Evolutionary conservation across 2,888 invertebrate species (phyloP), one percentile per base, ranked within the genome.

Genomic region (Drosophila mimetica): DNA sequence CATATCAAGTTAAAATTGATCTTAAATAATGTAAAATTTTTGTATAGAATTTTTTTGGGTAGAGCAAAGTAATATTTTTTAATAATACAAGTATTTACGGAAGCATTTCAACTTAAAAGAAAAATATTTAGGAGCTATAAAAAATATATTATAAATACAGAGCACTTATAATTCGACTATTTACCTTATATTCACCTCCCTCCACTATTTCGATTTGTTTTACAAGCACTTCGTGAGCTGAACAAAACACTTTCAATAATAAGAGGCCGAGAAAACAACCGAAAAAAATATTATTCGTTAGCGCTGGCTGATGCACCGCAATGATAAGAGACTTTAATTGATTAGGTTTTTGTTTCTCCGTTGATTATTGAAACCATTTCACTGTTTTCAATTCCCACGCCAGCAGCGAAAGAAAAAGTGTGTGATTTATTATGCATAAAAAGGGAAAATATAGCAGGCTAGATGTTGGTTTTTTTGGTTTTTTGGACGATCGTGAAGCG

Each of bases 301-400:
- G 61, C 41, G 28, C 34, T 52, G 36, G 50, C 60, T 46, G 87
- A 86, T 85, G 84, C 87, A 85, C 84, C 77, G 78, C 87, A 85
- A 85, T 85, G 84, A 85, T 85, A 85, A 82, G 74, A 82, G 77
- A 79, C 61, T 86, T 86, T 86, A 85, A 85, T 85, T 85, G 84
- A 85, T 85, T 85, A 85, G 74, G 76, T 74, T 36, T 84, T 86
- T 81, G 86, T 84, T 84, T 76, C 65, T 55, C 14, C 57, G 73
- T 76, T 82, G 77, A 74, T 73, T 82, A 80, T 84, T 77, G 55
- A 79, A 79, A 84, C 77, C 75, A 83, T 83, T 83, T 83, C 66
- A 81, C 75, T 77, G 74, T 74, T 64, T 77, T 77, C 75, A 74
- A 75, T 85, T 85, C 85, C 86, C 85, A 85, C 87, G 85, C 87